These are phyloP conservation scores for Dasyornis broadbenti DNA, from an alignment of 2,113 vertebrate species.

Conservation along the genomic window DNA sequence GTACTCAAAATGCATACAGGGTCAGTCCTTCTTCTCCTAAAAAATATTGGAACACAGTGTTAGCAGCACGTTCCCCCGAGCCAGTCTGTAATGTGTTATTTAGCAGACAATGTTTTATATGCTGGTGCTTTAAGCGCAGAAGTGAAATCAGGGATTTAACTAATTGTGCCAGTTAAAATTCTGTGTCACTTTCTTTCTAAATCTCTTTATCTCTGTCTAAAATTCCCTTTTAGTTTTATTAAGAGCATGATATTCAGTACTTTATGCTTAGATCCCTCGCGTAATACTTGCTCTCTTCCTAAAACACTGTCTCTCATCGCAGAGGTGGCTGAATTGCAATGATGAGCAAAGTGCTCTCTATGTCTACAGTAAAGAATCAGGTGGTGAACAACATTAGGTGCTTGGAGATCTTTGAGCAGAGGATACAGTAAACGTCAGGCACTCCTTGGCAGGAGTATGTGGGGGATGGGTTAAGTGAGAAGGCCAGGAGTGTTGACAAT, in stretches of 20 bases:
- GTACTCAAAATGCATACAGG: not conserved
- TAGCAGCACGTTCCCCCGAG: not conserved
- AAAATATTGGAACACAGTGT: not conserved
- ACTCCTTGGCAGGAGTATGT: not conserved
- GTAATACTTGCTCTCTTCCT: not conserved
- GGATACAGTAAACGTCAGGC: not conserved
- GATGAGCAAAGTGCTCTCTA: not conserved
- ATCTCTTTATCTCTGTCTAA: not conserved
- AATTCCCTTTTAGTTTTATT: not conserved
- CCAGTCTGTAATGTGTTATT: not conserved
- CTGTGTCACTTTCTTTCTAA: not conserved
- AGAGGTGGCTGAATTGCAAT: not conserved
- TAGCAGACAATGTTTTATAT: not conserved
- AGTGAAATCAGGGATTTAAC: not conserved
- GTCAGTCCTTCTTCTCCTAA: not conserved
- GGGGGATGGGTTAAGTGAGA: not conserved
- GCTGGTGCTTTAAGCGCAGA: not conserved
- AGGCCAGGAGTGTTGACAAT: not conserved
- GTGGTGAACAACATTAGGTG: not conserved
- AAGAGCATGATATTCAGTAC: not conserved
- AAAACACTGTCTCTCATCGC: not conserved
- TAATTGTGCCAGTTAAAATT: not conserved
- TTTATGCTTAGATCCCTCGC: not conserved
- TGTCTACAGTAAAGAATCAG: not conserved
- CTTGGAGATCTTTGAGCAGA: not conserved